Evolutionary conservation across 2,113 vertebrate species (phyloP).

Genomic region (Phaethon lepturus): DNA sequence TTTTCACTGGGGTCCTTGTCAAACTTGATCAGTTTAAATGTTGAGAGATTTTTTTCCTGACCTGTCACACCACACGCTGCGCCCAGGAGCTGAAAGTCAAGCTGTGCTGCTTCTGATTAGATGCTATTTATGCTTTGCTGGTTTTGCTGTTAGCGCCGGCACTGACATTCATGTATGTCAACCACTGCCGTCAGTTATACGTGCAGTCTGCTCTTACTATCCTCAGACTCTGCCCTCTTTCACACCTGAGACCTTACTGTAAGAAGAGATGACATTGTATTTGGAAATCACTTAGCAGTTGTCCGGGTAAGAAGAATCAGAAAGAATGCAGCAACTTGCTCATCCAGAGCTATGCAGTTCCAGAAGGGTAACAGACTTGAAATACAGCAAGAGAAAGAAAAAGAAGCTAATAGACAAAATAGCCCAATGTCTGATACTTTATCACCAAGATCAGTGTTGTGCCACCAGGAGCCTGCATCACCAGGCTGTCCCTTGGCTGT

Average conservation of each 20-base stretch:
- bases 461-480: neutral
- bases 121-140: conserved; percentile 20
- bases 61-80: neutral
- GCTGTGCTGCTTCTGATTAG: conserved; percentile 35
- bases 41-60: neutral
- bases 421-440: neutral
- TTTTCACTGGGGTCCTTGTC: conserved; percentile 22
- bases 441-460: neutral
- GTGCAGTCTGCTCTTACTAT: too few relatives aligned
- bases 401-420: neutral
- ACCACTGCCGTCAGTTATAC: neutral
- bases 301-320: neutral
- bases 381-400: neutral
- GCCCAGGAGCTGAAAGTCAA: neutral
- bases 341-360: neutral
- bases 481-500: neutral
- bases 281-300: neutral
- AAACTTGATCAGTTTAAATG: conserved; percentile 8
- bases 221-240: neutral
- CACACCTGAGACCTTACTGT: neutral
- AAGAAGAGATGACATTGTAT: neutral
- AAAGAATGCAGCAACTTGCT: neutral
- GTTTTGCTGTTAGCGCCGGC: neutral
- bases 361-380: neutral
- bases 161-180: neutral